Evolutionary conservation across 64 coral and sea anemone genomes (phyloP).

Genomic region (Catalaphyllia jardinei): DNA sequence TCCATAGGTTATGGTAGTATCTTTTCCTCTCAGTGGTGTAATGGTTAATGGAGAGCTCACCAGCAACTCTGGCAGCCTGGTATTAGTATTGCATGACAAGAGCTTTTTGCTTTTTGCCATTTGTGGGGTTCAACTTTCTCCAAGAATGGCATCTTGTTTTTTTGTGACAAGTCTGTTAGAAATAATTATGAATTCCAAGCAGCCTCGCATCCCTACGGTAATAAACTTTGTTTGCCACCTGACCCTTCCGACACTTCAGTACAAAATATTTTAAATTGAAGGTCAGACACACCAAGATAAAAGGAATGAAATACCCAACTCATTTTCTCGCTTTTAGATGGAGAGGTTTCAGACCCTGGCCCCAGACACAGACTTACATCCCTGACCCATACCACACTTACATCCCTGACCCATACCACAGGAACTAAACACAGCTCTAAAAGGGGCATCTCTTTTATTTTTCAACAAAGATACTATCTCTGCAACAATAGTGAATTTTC

Average conservation of each 20-base stretch:
- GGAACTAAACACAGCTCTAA: background rate
- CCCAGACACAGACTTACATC: background rate
- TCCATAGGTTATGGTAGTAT: constrained; percentile 30
- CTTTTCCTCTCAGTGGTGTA: background rate
- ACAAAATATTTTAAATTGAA: constrained; percentile 34
- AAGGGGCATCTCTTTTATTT: too few species aligned
- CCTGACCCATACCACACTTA: background rate
- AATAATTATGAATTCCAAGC: constrained; percentile 36
- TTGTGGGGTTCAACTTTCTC: background rate
- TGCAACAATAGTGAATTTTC: too few species aligned
- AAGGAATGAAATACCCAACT: constrained; percentile 41
- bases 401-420: background rate
- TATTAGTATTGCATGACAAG: constrained; percentile 41
- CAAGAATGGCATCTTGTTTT: constrained; percentile 41
- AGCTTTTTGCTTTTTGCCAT: constrained; percentile 23
- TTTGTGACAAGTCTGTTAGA: background rate
- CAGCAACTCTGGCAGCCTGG: constrained; percentile 15
- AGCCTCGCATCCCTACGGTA: constrained; percentile 40
- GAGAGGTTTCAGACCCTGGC: background rate
- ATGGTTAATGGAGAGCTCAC: background rate
- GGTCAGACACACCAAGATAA: constrained; percentile 23
- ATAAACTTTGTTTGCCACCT: constrained; percentile 44
- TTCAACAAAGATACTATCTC: too few species aligned
- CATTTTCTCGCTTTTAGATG: constrained; percentile 61
- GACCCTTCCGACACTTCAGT: constrained; percentile 19